A percentile compares a stretch with the other conserved stretches of the same genome.
phyloP scores from a whole-genome alignment of 2,113 vertebrate genomes.

The Anolis carolinensis region DNA sequence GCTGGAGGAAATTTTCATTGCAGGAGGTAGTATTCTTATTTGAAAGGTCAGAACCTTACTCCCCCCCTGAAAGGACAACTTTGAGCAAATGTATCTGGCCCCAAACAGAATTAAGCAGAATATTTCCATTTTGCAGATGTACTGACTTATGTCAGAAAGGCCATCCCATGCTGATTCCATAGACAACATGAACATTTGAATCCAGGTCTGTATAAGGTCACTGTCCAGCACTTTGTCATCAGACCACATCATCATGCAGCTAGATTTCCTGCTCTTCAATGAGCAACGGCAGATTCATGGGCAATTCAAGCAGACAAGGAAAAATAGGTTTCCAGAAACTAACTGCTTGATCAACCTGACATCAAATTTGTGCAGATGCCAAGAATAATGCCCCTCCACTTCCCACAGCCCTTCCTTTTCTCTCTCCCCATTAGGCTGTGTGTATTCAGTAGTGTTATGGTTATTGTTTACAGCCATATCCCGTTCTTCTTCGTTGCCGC shows the following conservation, averaged over 20 bases:
- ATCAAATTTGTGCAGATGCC: constrained; percentile 1
- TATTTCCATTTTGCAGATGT: neutral
- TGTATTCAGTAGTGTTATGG: accelerated
- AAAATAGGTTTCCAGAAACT: constrained; percentile 15
- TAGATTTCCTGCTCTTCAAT: neutral
- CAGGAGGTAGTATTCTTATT: too few species aligned
- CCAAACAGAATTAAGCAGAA: neutral
- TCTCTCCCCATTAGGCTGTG: neutral
- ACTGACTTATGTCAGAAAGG: too few species aligned
- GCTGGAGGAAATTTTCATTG: too few species aligned
- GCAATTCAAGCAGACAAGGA: neutral
- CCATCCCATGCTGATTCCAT: neutral
- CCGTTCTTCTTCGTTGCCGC: neutral
- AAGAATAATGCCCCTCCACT: neutral
- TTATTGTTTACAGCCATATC: neutral
- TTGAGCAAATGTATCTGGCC: too few species aligned
- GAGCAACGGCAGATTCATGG: neutral
- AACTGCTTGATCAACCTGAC: constrained; percentile 24
- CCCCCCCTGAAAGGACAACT: too few species aligned
- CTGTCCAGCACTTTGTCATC: accelerated
- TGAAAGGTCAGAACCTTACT: too few species aligned
- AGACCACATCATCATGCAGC: accelerated
- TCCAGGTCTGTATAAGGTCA: neutral
- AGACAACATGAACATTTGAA: neutral
- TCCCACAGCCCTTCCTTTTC: neutral